Base-by-base conservation (phyloP, 2,113 vertebrate genomes). In the Carassius carassius region DNA sequence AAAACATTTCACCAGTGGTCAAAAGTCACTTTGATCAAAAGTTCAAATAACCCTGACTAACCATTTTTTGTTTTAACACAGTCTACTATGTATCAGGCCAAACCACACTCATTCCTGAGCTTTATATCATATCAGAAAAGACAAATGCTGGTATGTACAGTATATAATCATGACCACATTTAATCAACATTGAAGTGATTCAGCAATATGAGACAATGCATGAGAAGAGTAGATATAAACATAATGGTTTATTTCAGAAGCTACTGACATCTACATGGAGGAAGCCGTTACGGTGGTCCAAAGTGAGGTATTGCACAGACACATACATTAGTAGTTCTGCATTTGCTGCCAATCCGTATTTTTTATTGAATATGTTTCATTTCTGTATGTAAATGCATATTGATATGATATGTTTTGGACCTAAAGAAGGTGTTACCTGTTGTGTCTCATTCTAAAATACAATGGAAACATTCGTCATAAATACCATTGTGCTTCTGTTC, bases 391-490 rank as follows among this genome's bases (percentile, higher is more conserved):
- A 17, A 19, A 65, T 47, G n/a, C 5, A 29, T 25, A 29, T 29
- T 63, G 37, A 25, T 19, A 35, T 17, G 44, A 37, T 37, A 37
- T 37, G 1, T 23, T 47, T 51, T 29, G 9, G 0, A 23, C 1
- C 0, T 14, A 21, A 63, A 21, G 0, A 76, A 54, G 29, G 29
- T 62, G 65, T 8, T 58, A 29, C 29, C 29, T 14, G 54, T 29
- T 76, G 60, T 83, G 29, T 29, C 1, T 73, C 32, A 29, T 65
- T 86, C 56, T 72, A 88, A 85, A 16, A 67, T 12, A 37, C 29
- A 73, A 29, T 88, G 44, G 87, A 86, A 74, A 60, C 21, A 23
- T 86, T 86, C 78, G 76, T 88, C 76, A 49, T 86, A 54, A 88
- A 25, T 63, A 56, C 82, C 63, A 49, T 82, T 23, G 44, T 62